phyloP scores from a whole-genome alignment of 2,888 invertebrate genomes.

The Bellardia pandia region DNA sequence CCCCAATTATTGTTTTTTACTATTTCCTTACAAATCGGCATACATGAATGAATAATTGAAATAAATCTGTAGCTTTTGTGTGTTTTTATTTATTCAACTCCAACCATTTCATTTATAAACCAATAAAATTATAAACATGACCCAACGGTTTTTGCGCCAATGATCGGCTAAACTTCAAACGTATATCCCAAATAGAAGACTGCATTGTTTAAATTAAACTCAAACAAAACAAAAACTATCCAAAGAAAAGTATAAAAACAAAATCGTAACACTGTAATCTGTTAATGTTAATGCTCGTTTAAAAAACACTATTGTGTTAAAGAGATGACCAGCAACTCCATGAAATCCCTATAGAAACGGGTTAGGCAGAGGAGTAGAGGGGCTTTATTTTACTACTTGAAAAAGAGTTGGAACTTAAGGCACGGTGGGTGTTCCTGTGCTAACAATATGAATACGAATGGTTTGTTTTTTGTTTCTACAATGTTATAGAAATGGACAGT shows the following conservation, averaged over 20 bases:
- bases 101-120: slow-evolving; percentile 41
- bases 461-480: not conserved
- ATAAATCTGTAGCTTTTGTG: slow-evolving; percentile 43
- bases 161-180: slow-evolving; percentile 58
- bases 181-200: not conserved
- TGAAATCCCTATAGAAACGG: not conserved
- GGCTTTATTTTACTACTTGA: slow-evolving; percentile 23
- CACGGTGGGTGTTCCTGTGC: slow-evolving; percentile 56
- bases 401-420: not conserved
- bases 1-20: not conserved
- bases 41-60: slow-evolving; percentile 29
- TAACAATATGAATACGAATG: slow-evolving; percentile 2
- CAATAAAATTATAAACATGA: slow-evolving; percentile 69
- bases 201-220: not conserved
- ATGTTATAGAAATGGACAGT: slow-evolving; percentile 3
- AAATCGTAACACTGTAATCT: slow-evolving; percentile 34
- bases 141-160: slow-evolving; percentile 56
- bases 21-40: slow-evolving; percentile 33
- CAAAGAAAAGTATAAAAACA: not conserved
- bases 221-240: slow-evolving; percentile 26
- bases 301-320: slow-evolving; percentile 29
- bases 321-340: slow-evolving; percentile 38
- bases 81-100: slow-evolving; percentile 23
- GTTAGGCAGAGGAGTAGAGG: not conserved
- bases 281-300: slow-evolving; percentile 50